These are phyloP conservation scores for Meda fulgida DNA, from an alignment of 2,797 vertebrate genomes.

Conservation along the genomic window DNA sequence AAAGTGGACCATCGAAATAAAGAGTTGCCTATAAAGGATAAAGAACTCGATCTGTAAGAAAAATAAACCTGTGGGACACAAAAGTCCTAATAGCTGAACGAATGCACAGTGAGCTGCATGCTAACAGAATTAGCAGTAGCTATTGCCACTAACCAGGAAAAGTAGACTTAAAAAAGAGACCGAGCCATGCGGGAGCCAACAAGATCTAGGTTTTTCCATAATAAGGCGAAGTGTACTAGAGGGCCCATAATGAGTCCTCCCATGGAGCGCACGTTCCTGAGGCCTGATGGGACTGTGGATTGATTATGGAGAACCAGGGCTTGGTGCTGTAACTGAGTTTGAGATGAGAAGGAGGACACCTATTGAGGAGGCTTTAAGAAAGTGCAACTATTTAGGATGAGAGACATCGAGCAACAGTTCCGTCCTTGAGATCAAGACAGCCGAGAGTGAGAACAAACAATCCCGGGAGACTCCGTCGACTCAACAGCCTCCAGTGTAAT, in stretches of 20 bases:
- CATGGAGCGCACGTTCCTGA: conserved; percentile 1
- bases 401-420: conserved; percentile 45
- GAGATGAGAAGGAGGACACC: conserved; percentile 37
- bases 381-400: conserved; percentile 44
- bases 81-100: neutral
- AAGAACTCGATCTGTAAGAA: neutral
- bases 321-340: conserved; percentile 36
- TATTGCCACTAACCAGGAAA: neutral
- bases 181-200: neutral
- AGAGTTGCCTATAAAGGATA: neutral
- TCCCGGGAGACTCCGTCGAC: conserved; percentile 70
- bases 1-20: neutral
- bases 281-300: conserved; percentile 18
- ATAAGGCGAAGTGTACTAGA: conserved; percentile 22
- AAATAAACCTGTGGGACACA: neutral
- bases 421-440: conserved; percentile 56
- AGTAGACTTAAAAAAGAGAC: conserved; percentile 18
- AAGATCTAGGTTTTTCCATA: conserved; percentile 28
- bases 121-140: neutral
- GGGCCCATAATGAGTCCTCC: conserved; percentile 30
- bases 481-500: conserved; percentile 53
- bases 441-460: conserved; percentile 58
- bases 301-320: conserved; percentile 34
- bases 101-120: conserved; percentile 60
- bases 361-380: conserved; percentile 58